These are phyloP conservation scores for Argynnis bischoffii DNA, from an alignment of 2,888 invertebrate species.

Conservation along the genomic window DNA sequence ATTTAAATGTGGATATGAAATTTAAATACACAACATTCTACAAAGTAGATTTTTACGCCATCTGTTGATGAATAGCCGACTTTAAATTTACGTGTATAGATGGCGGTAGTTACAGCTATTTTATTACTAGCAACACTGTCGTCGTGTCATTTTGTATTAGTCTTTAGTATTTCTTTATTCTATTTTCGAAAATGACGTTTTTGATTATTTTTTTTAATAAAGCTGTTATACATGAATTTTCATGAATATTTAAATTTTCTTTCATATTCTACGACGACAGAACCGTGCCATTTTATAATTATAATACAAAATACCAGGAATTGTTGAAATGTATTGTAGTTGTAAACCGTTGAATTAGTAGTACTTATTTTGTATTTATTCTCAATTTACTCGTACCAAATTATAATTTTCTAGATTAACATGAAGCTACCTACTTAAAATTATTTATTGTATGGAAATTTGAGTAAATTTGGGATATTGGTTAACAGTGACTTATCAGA, in stretches of 20 bases:
- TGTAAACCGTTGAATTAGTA: constrained; percentile 24
- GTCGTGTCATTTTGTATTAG: background rate
- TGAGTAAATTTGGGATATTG: constrained; percentile 21
- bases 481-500: constrained; percentile 20
- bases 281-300: constrained; percentile 22
- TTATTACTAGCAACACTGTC: constrained; percentile 36
- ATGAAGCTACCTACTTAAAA: constrained; percentile 34
- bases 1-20: constrained; percentile 57
- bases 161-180: too few relatives aligned
- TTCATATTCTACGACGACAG: constrained; percentile 1
- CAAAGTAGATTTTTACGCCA: constrained; percentile 49
- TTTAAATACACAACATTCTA: constrained; percentile 18
- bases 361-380: constrained; percentile 35
- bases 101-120: constrained; percentile 35
- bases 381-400: constrained; percentile 34
- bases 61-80: constrained; percentile 52
- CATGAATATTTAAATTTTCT: background rate
- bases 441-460: constrained; percentile 24
- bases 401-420: constrained; percentile 22
- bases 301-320: constrained; percentile 27
- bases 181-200: background rate
- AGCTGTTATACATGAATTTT: background rate
- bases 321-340: constrained; percentile 18
- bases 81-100: constrained; percentile 34
- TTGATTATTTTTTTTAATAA: background rate